A percentile compares a stretch with the other conserved stretches of the same genome.
Conservation (phyloP, 2,888 invertebrate genomes). For the Oeneis ivallda region DNA sequence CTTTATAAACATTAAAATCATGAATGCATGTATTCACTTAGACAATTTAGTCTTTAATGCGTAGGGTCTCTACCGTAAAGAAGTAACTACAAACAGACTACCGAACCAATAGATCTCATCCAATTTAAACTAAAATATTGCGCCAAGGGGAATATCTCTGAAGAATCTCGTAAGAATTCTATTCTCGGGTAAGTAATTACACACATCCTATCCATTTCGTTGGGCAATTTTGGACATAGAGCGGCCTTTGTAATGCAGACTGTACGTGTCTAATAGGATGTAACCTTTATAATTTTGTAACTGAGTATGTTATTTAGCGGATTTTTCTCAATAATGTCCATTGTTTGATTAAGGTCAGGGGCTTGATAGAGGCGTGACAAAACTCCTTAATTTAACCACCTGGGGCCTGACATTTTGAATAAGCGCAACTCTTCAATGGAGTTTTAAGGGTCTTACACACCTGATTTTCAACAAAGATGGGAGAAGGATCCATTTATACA, state of each 20-base stretch:
- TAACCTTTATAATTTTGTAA: slow-evolving; percentile 19
- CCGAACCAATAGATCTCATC: slow-evolving; percentile 50
- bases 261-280: slow-evolving; percentile 18
- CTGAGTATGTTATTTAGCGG: slow-evolving; percentile 5
- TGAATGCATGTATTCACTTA: not conserved
- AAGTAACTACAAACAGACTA: slow-evolving; percentile 47
- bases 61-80: slow-evolving; percentile 14
- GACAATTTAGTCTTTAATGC: not conserved
- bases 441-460: no score
- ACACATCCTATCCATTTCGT: slow-evolving; percentile 37
- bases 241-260: slow-evolving; percentile 26
- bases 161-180: slow-evolving; percentile 35
- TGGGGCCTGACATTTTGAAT: not conserved
- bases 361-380: not conserved
- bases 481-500: no score
- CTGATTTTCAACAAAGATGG: no score
- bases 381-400: not conserved
- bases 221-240: slow-evolving; percentile 26
- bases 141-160: slow-evolving; percentile 36
- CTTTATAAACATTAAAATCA: no score
- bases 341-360: slow-evolving; percentile 5
- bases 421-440: not conserved
- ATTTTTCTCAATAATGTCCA: slow-evolving; percentile 6
- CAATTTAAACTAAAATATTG: slow-evolving; percentile 52
- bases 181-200: slow-evolving; percentile 41